A percentile compares a stretch with the other conserved stretches of the same genome.
phyloP scores from a whole-genome alignment of 2,797 vertebrate species.

The Phoebastria nigripes region DNA sequence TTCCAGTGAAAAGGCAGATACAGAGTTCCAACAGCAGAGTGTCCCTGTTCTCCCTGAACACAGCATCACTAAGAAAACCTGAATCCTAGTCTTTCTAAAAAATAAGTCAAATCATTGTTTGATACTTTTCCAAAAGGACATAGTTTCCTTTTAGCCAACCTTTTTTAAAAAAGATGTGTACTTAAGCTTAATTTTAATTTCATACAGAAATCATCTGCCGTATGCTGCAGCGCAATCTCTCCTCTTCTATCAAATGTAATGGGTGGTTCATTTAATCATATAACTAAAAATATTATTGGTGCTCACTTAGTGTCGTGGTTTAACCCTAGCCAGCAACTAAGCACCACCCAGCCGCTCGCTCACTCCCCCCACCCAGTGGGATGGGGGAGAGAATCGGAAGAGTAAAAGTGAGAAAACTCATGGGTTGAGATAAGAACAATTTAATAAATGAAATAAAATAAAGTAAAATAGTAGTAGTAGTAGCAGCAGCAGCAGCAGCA shows the following conservation, averaged over 20 bases:
- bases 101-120: background rate
- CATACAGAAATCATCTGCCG: background rate
- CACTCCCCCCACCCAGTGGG: no score
- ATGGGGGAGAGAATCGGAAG: no score
- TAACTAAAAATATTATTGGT: constrained; percentile 5
- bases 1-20: background rate
- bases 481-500: no score
- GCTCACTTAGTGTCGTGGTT: background rate
- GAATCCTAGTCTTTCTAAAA: background rate
- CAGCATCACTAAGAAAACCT: background rate
- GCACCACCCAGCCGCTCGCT: no score
- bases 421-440: no score
- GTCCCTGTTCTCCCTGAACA: background rate
- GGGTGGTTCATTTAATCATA: background rate
- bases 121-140: background rate
- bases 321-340: no score
- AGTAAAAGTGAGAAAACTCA: no score
- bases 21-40: background rate
- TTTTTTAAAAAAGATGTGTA: background rate
- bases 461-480: no score
- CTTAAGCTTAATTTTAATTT: background rate
- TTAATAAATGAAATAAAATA: no score
- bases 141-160: background rate
- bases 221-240: background rate
- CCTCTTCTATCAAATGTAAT: background rate